Conservation (phyloP, 1,140 invertebrate genomes). For the Subanguina moxae region DNA sequence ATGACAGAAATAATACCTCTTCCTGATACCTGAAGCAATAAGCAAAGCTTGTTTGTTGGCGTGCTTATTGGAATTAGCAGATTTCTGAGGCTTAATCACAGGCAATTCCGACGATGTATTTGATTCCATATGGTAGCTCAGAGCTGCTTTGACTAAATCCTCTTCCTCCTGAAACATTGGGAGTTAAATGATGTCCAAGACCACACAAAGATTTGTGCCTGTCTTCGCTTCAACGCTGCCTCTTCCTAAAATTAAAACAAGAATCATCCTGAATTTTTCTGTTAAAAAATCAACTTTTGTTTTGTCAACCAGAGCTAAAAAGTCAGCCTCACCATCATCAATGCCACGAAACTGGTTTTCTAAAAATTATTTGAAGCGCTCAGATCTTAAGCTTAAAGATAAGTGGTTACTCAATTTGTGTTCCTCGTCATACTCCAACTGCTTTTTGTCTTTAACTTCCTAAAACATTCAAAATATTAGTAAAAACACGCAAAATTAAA, state of each 20-base stretch:
- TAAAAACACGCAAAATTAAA: too few relatives aligned
- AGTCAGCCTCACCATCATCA: conserved; percentile 41
- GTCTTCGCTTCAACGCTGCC: conserved; percentile 25
- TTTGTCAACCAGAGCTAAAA: conserved; percentile 23
- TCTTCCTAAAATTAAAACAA: neutral
- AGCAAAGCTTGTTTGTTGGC: conserved; percentile 33
- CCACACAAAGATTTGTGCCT: conserved; percentile 5
- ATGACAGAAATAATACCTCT: conserved; percentile 17
- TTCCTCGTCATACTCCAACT: conserved; percentile 88
- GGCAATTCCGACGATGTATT: too few relatives aligned
- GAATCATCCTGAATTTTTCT: neutral
- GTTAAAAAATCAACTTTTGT: conserved; percentile 13
- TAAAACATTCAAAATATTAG: too few relatives aligned
- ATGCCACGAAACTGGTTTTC: conserved; percentile 42
- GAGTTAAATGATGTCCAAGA: conserved; percentile 32
- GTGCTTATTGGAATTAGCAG: neutral
- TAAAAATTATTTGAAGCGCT: too few relatives aligned
- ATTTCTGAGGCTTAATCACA: too few relatives aligned
- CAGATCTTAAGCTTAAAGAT: too few relatives aligned
- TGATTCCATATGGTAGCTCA: too few relatives aligned
- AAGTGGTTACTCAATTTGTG: conserved; percentile 75
- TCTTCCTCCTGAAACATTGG: conserved; percentile 56
- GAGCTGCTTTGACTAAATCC: conserved; percentile 33
- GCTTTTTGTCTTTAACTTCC: conserved; percentile 82
- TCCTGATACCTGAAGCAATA: conserved; percentile 29